Evolutionary conservation across 2,113 vertebrate genomes (phyloP), one percentile per base, ranked within the genome.

Genomic region (Puma concolor): DNA sequence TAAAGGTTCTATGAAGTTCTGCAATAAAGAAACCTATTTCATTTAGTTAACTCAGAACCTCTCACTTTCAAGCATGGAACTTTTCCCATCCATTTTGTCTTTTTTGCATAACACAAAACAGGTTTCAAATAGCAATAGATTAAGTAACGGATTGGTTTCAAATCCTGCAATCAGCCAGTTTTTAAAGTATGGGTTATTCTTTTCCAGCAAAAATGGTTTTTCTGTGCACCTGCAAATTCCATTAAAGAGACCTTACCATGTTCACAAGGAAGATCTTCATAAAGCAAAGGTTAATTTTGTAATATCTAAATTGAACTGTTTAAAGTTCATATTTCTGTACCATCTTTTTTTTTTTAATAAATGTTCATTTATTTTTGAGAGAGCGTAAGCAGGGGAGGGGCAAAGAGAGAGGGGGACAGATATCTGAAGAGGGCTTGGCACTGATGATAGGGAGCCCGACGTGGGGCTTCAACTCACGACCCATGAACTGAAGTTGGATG

Each of bases 191-290:
- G 7, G 15, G 11, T 88, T 88, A 74, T 74, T 69, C 83, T 87
- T 54, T 67, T 92, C 72, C 93, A 92, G 87, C 15, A 88, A 91
- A 95, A 94, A 54, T 85, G 64, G 0, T 81, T n/a, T 88, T 64
- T 85, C 38, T 84, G 6, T 54, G 13, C 82, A 91, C 48, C 76
- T 93, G n/a, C n/a, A 88, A 97, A 93, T 29, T 91, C 60, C 21
- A 11, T 77, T 33, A 57, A 74, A 92, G 31, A 87, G 29, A 71
- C 13, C 69, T 27, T 29, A 76, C 8, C 13, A 7, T 76, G 41
- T 76, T 88, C 52, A 67, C 13, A 15, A 85, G 48, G 41, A 77
- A 88, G 64, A 64, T 7, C 12, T 67, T 97, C 36, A 93, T 13
- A 41, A 71, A 93, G 11, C 33, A 17, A 96, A 69, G 14, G 48